A percentile compares a stretch with the other conserved stretches of the same genome.
phyloP scores from a whole-genome alignment of 1,140 invertebrate genomes.

The Pachypsylla venusta region DNA sequence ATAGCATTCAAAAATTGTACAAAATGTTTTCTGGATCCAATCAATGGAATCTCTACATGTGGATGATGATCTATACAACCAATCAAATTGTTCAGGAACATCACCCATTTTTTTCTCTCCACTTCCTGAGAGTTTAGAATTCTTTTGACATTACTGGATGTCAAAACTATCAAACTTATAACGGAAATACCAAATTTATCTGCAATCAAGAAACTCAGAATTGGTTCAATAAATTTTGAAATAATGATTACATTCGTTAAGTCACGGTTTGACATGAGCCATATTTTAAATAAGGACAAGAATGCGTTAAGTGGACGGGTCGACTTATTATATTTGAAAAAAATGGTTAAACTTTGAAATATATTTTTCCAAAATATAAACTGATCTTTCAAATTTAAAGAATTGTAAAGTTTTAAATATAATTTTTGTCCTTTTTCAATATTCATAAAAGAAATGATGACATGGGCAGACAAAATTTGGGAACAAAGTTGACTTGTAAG shows the following conservation, averaged over 20 bases:
- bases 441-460: background rate
- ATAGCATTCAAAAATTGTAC: background rate
- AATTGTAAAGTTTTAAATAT: background rate
- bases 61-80: background rate
- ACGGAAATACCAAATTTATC: constrained; percentile 7
- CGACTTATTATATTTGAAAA: background rate
- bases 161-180: background rate
- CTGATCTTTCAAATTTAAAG: background rate
- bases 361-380: background rate
- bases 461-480: background rate
- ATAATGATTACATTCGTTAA: background rate
- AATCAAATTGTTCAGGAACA: background rate
- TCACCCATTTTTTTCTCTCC: background rate
- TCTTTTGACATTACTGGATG: background rate
- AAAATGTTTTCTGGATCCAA: background rate
- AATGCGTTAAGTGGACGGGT: constrained; percentile 3
- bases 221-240: background rate
- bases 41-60: constrained; percentile 1
- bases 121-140: background rate
- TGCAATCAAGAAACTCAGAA: background rate
- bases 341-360: background rate
- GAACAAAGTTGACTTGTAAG: background rate
- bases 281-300: background rate
- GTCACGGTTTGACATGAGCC: background rate
- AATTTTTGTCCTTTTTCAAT: background rate